Conservation (phyloP, 2,113 vertebrate species). For the Crotophaga sulcirostris region DNA sequence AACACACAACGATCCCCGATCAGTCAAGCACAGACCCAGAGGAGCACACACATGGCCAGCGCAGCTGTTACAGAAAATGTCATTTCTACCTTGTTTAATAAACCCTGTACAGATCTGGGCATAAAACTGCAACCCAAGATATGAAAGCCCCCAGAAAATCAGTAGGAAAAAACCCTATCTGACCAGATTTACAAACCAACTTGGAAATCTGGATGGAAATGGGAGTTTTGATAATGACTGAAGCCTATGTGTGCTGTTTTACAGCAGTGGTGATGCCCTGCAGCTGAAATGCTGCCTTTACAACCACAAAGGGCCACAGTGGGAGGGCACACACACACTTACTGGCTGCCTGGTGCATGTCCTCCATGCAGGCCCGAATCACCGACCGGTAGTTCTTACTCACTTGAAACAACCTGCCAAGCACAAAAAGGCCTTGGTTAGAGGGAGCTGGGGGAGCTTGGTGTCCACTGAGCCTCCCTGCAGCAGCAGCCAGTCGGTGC, state of each 20-base stretch:
- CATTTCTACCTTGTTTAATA: background rate
- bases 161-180: background rate
- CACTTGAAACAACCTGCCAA: slow-evolving; percentile 88
- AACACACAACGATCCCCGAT: background rate
- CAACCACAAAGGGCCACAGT: background rate
- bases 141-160: background rate
- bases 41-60: background rate
- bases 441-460: background rate
- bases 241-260: background rate
- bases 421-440: background rate
- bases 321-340: background rate
- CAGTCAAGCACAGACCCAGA: background rate
- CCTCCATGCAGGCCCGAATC: slow-evolving; percentile 94
- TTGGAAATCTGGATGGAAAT: background rate
- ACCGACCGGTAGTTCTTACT: slow-evolving; percentile 97
- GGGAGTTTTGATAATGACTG: background rate
- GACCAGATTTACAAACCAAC: background rate
- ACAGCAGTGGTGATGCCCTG: background rate
- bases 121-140: background rate
- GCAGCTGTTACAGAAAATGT: background rate
- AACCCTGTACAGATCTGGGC: background rate
- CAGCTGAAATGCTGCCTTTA: background rate
- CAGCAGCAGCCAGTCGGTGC: background rate
- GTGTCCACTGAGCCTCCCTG: background rate
- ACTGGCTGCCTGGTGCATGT: slow-evolving; percentile 90